Evolutionary conservation across 2,797 vertebrate species (phyloP).

Genomic region (Dallia pectoralis): DNA sequence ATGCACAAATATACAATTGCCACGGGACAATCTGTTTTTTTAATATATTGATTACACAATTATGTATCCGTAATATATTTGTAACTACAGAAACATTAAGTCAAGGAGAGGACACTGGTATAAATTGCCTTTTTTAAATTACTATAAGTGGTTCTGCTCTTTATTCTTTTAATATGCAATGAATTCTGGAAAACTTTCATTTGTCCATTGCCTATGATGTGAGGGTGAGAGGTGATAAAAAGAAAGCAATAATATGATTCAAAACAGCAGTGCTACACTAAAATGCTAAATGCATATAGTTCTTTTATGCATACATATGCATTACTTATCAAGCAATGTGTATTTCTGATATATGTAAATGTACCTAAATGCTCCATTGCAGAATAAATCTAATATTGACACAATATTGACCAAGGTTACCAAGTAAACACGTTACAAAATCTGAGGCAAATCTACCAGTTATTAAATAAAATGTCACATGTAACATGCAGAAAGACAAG

Average conservation of each 20-base stretch:
- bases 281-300: not conserved
- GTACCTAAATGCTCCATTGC: not conserved
- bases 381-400: not conserved
- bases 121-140: not conserved
- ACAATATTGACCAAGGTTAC: not conserved
- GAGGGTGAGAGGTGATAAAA: not conserved
- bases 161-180: not conserved
- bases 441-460: not conserved
- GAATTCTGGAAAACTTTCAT: not conserved
- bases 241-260: not conserved
- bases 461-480: not conserved
- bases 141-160: not conserved
- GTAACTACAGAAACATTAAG: not conserved
- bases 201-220: not conserved
- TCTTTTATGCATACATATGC: not conserved
- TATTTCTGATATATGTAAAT: no score
- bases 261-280: not conserved
- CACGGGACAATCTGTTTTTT: not conserved
- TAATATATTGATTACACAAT: not conserved
- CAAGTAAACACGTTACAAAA: not conserved
- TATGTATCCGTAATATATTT: not conserved
- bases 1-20: not conserved
- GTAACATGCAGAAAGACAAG: not conserved
- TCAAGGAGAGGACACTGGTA: not conserved
- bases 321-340: no score